phyloP scores from a whole-genome alignment of 1,140 invertebrate species.

The Polypedilum pembai region DNA sequence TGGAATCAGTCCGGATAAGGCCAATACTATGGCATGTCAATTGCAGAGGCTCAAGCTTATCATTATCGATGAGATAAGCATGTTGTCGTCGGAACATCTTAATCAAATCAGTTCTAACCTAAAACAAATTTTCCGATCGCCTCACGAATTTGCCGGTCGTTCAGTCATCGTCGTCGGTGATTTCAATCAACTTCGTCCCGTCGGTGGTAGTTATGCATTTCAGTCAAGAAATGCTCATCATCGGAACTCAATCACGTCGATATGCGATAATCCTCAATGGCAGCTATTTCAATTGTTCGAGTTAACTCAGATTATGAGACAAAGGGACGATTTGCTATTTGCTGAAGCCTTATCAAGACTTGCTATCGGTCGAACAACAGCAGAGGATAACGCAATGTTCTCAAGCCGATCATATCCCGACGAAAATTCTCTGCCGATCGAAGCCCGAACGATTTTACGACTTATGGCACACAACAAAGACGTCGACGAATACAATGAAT shows the following conservation, averaged over 20 bases:
- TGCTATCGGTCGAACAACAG: constrained; percentile 31
- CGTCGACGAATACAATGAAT: not conserved
- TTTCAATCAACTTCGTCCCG: too few relatives aligned
- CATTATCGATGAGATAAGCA: constrained; percentile 42
- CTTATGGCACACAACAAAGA: not conserved
- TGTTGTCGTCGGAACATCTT: constrained; percentile 35
- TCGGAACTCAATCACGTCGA: not conserved
- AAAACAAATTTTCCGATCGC: constrained; percentile 36
- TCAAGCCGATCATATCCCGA: not conserved
- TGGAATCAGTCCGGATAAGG: not conserved
- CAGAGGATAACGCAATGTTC: not conserved
- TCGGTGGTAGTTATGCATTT: constrained; percentile 30
- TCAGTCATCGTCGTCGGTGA: too few relatives aligned
- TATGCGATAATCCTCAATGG: constrained; percentile 29
- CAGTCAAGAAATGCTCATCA: not conserved
- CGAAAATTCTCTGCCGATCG: not conserved
- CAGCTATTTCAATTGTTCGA: constrained; percentile 31
- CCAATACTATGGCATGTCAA: constrained; percentile 1
- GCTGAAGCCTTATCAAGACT: constrained; percentile 34
- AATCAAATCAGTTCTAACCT: constrained; percentile 35
- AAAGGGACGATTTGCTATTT: constrained; percentile 34
- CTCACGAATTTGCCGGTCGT: too few relatives aligned
- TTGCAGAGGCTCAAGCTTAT: constrained; percentile 35
- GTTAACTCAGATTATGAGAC: constrained; percentile 34
- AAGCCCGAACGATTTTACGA: not conserved